Percentiles rank a stretch among this genome's conserved stretches.
Conservation (phyloP, 2,888 invertebrate genomes). For the Hyppa rectilinea region DNA sequence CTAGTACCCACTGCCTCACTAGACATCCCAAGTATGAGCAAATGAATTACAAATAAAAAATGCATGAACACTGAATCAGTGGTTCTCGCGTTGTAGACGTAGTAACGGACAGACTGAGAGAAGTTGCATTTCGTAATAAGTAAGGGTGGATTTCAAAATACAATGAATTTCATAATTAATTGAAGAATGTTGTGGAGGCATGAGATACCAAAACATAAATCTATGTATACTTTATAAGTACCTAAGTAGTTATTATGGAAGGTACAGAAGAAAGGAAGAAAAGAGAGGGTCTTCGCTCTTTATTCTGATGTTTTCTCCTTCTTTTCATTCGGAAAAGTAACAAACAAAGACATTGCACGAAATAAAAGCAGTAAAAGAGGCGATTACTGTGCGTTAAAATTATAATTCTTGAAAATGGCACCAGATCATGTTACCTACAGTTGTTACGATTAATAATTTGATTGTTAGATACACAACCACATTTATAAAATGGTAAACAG, state of each 20-base stretch:
- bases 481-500: background rate
- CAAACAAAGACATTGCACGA: background rate
- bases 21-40: conserved; percentile 22
- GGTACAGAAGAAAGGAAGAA: background rate
- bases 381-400: background rate
- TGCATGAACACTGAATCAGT: conserved; percentile 47
- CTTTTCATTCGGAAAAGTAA: background rate
- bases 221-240: background rate
- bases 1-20: conserved; percentile 2
- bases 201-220: conserved; percentile 2
- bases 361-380: background rate
- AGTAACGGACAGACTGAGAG: conserved; percentile 45
- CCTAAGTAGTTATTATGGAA: background rate
- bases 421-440: background rate
- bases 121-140: conserved; percentile 48
- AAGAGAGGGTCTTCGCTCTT: too few species aligned
- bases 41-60: conserved; percentile 49
- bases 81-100: conserved; percentile 31
- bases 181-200: conserved; percentile 9
- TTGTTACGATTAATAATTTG: background rate
- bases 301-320: background rate
- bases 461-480: background rate
- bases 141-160: conserved; percentile 39
- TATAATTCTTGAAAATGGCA: background rate
- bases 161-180: conserved; percentile 54